Evolutionary conservation across 2,888 invertebrate genomes (phyloP).

Genomic region (Rhagophthalmus giganteus): DNA sequence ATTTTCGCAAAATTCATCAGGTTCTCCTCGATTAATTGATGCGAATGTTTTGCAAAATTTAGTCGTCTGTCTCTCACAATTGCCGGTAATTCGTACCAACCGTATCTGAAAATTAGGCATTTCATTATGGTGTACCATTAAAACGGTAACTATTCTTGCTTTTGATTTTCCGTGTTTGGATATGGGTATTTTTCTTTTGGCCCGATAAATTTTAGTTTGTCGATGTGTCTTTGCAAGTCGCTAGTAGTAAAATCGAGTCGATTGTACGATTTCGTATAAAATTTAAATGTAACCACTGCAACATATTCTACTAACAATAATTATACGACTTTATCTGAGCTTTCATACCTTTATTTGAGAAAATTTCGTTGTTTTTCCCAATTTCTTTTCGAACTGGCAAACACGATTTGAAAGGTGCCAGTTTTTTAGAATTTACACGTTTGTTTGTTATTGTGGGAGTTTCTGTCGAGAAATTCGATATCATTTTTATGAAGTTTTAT

Average conservation of each 20-base stretch:
- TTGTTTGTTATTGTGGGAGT: too few species aligned
- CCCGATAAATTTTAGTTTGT: constrained; percentile 42
- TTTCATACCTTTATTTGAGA: constrained; percentile 24
- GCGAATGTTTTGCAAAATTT: constrained; percentile 56
- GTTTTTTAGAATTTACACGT: too few species aligned
- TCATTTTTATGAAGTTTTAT: constrained; percentile 39
- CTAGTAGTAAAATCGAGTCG: constrained; percentile 32
- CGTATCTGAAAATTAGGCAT: constrained; percentile 45
- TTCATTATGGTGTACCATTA: too few species aligned
- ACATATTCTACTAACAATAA: too few species aligned
- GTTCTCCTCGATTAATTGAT: constrained; percentile 48
- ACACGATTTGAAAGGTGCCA: constrained; percentile 47
- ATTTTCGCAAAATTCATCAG: constrained; percentile 50
- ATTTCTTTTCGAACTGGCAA: constrained; percentile 43
- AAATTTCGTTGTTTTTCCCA: constrained; percentile 36
- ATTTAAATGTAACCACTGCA: constrained; percentile 49
- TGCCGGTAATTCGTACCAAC: constrained; percentile 50
- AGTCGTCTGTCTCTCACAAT: constrained; percentile 46
- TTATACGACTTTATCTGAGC: not conserved
- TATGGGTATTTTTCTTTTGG: constrained; percentile 46
- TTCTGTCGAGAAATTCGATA: constrained; percentile 11
- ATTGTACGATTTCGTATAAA: constrained; percentile 41
- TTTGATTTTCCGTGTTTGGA: constrained; percentile 53
- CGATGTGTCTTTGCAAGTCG: constrained; percentile 41
- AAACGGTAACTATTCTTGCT: too few species aligned